A percentile compares a stretch with the other conserved stretches of the same genome.
Conservation (phyloP, 1,140 invertebrate genomes). For the Lordiphosa clarofinis region DNA sequence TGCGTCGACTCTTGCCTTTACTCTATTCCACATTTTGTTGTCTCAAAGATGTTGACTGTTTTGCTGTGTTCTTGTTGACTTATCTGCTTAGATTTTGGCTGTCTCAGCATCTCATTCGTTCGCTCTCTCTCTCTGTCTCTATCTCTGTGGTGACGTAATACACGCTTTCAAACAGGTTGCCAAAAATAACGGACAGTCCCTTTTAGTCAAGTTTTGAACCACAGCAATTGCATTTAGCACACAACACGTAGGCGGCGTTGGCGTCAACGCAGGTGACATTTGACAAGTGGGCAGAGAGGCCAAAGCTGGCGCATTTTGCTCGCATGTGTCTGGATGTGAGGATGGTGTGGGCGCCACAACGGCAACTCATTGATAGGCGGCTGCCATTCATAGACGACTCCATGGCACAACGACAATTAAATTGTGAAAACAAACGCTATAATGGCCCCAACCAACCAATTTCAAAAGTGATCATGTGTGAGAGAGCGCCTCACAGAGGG, state of each 20-base stretch:
- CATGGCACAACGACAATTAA: conserved; percentile 7
- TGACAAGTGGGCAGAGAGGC: conserved; percentile 57
- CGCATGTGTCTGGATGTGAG: background rate
- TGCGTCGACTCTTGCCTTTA: too few relatives aligned
- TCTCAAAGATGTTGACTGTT: too few relatives aligned
- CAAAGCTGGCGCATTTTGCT: conserved; percentile 16
- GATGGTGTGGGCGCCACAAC: conserved; percentile 41
- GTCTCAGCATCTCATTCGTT: background rate
- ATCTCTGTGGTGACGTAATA: conserved; percentile 32
- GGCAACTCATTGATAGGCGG: conserved; percentile 36
- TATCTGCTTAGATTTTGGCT: too few relatives aligned
- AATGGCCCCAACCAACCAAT: conserved; percentile 13
- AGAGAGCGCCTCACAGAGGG: background rate
- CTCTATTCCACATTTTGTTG: too few relatives aligned
- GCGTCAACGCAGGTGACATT: conserved; percentile 44
- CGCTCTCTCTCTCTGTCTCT: background rate
- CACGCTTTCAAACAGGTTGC: conserved; percentile 32
- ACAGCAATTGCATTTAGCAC: background rate
- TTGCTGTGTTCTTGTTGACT: too few relatives aligned
- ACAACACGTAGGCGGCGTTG: conserved; percentile 4
- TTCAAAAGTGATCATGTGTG: too few relatives aligned
- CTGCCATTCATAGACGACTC: conserved; percentile 30
- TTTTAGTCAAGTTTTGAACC: conserved; percentile 18
- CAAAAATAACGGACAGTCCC: conserved; percentile 32
- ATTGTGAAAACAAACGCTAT: conserved; percentile 29